phyloP scores from a whole-genome alignment of 2,797 vertebrate genomes.

The Mus caroli region DNA sequence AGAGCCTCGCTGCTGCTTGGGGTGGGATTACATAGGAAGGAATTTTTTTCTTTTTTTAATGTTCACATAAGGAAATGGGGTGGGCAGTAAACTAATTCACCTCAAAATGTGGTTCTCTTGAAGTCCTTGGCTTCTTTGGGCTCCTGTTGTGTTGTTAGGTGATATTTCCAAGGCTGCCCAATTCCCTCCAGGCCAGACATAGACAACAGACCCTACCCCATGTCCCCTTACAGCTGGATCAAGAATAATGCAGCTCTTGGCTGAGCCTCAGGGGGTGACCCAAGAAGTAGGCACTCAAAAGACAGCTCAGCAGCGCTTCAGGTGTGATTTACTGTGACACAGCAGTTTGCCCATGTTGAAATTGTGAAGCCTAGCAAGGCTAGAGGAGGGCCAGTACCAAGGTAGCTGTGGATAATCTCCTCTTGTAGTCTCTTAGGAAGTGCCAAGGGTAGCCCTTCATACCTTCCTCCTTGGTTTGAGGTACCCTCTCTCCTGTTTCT shows the following conservation, averaged over 20 bases:
- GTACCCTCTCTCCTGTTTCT: too few species aligned
- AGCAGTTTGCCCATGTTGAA: neutral
- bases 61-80: neutral
- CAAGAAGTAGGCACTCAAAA: constrained; percentile 7
- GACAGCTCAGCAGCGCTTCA: neutral
- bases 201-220: neutral
- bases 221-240: neutral
- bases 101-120: constrained; percentile 28
- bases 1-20: neutral
- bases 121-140: neutral
- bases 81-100: neutral
- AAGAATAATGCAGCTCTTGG: neutral
- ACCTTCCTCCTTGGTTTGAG: neutral
- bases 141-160: constrained; percentile 1
- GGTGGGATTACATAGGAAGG: neutral
- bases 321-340: neutral
- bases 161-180: neutral
- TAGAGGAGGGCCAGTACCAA: neutral
- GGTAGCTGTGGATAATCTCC: neutral
- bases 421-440: neutral
- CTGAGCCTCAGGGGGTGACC: constrained; percentile 2
- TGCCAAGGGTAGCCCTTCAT: neutral
- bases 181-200: neutral
- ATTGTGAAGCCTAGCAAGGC: neutral
- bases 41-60: neutral